Conservation (phyloP, 2,797 vertebrate species). For the Sebastes trivittatus region DNA sequence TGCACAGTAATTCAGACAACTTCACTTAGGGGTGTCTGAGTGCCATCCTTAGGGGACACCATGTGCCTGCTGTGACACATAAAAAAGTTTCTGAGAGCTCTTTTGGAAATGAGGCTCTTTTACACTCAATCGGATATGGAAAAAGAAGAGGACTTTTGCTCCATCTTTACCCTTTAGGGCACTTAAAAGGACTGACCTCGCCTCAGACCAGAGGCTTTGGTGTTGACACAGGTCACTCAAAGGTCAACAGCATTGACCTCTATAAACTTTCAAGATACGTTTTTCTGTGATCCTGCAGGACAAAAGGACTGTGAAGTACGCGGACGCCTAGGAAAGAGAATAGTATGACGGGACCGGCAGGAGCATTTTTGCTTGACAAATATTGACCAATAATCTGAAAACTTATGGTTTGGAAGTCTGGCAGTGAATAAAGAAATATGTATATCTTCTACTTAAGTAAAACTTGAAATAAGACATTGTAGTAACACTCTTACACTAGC, state of each 20-base stretch:
- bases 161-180: slow-evolving; percentile 40
- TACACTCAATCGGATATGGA: slow-evolving; percentile 44
- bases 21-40: slow-evolving; percentile 53
- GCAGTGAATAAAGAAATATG: neutral
- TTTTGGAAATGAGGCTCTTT: slow-evolving; percentile 50
- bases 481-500: neutral
- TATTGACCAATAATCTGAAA: neutral
- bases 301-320: slow-evolving; percentile 30
- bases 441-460: neutral
- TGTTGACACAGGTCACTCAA: slow-evolving; percentile 57
- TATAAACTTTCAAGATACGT: slow-evolving; percentile 25
- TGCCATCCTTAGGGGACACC: slow-evolving; percentile 8
- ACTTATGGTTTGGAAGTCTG: neutral
- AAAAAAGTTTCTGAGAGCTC: slow-evolving; percentile 39
- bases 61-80: slow-evolving; percentile 42
- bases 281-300: slow-evolving; percentile 55
- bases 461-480: neutral
- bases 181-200: slow-evolving; percentile 56
- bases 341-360: neutral
- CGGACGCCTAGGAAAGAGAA: slow-evolving; percentile 9
- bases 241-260: slow-evolving; percentile 67
- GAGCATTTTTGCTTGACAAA: slow-evolving; percentile 2
- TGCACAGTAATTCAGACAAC: slow-evolving; percentile 36
- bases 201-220: slow-evolving; percentile 51
- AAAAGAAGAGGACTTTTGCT: slow-evolving; percentile 60